A percentile compares a stretch with the other conserved stretches of the same genome.
Evolutionary conservation across 2,888 invertebrate genomes (phyloP).

Genomic region (Barypeithes pellucidus): DNA sequence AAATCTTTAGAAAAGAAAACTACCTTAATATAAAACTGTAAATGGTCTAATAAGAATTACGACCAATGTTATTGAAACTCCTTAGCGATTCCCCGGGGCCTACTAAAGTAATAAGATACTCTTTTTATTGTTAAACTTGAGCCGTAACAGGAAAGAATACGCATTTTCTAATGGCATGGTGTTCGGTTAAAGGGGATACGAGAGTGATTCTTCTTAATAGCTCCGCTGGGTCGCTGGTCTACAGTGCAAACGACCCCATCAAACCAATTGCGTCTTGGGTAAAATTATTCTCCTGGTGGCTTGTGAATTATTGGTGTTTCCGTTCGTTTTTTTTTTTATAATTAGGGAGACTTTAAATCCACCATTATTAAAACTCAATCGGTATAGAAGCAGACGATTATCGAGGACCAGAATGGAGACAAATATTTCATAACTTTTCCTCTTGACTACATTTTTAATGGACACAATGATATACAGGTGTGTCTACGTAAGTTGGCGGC

Average conservation of each 20-base stretch:
- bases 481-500: too few species aligned
- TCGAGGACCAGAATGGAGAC: too few species aligned
- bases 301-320: neutral
- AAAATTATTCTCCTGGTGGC: conserved; percentile 48
- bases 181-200: conserved; percentile 60
- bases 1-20: neutral
- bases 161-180: conserved; percentile 62
- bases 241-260: conserved; percentile 62
- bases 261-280: conserved; percentile 63
- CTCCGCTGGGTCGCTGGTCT: conserved; percentile 63
- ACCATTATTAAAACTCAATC: neutral
- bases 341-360: neutral
- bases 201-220: conserved; percentile 63
- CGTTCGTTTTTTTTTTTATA: neutral
- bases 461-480: too few species aligned
- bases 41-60: conserved; percentile 21
- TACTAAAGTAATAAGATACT: conserved; percentile 57
- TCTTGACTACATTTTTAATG: too few species aligned
- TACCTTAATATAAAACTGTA: conserved; percentile 8
- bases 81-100: conserved; percentile 47
- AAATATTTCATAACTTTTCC: too few species aligned
- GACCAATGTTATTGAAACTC: conserved; percentile 41
- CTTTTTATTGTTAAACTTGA: conserved; percentile 55
- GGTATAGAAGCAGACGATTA: too few species aligned
- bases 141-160: conserved; percentile 60